phyloP scores from a whole-genome alignment of 2,888 invertebrate species.

The Holacanthella duospinosa region DNA sequence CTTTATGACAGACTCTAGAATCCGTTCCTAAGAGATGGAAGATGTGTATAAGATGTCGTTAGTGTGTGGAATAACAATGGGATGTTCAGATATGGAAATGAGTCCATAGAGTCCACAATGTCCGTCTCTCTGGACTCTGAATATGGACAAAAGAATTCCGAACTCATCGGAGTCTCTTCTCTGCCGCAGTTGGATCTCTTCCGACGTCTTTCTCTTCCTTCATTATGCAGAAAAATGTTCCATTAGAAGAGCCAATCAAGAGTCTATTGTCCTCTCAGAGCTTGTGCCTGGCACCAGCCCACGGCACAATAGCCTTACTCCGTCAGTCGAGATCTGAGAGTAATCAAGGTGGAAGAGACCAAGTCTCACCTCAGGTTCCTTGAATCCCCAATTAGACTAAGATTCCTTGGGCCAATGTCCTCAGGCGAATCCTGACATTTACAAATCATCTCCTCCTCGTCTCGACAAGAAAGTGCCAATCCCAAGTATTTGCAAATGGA shows the following conservation, averaged over 20 bases:
- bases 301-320: background rate
- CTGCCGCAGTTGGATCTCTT: no score
- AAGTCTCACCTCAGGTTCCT: no score
- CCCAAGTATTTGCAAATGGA: background rate
- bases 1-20: no score
- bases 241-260: constrained; percentile 1
- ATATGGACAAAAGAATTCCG: background rate
- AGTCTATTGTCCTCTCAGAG: constrained; percentile 1
- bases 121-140: no score
- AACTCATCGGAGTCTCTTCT: background rate
- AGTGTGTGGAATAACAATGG: no score
- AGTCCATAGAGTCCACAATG: no score
- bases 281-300: constrained; percentile 1
- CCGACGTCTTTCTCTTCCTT: background rate
- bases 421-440: no score
- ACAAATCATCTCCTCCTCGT: no score
- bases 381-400: background rate
- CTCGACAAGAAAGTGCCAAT: background rate
- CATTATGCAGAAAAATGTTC: constrained; percentile 3
- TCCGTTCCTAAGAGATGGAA: no score
- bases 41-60: no score
- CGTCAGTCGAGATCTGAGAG: background rate
- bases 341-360: no score
- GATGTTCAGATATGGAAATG: background rate
- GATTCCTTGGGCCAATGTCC: no score